A percentile compares a stretch with the other conserved stretches of the same genome.
Conservation (phyloP, 2,113 vertebrate species). For the Thalassoma bifasciatum region DNA sequence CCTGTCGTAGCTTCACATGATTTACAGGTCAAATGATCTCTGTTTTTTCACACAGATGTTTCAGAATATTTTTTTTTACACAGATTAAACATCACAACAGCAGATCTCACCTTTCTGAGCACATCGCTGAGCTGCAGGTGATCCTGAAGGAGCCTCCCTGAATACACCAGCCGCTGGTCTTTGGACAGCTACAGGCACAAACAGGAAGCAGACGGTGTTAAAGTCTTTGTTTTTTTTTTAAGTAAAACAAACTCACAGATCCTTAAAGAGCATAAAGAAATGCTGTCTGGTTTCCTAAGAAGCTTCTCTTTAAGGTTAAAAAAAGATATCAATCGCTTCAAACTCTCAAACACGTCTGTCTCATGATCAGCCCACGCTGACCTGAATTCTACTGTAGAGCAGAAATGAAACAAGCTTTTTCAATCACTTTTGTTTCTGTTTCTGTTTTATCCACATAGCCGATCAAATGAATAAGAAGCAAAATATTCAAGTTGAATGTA, state of each 20-base stretch:
- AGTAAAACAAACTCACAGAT: neutral
- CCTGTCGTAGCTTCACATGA: too few relatives aligned
- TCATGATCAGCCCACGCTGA: neutral
- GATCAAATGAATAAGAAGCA: too few relatives aligned
- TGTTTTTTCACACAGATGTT: too few relatives aligned
- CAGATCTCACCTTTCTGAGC: conserved; percentile 89
- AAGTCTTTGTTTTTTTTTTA: too few relatives aligned
- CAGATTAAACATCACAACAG: neutral
- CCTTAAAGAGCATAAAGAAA: too few relatives aligned
- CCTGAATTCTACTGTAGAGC: neutral
- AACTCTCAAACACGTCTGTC: neutral
- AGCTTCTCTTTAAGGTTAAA: too few relatives aligned
- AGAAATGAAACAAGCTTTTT: neutral
- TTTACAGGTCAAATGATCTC: too few relatives aligned
- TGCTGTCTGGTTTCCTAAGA: too few relatives aligned
- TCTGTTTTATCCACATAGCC: too few relatives aligned
- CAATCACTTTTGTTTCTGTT: neutral
- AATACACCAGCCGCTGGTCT: conserved; percentile 96
- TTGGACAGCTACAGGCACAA: conserved; percentile 86
- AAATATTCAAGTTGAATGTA: too few relatives aligned
- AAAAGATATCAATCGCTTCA: too few relatives aligned
- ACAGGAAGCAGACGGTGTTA: neutral
- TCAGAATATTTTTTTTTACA: neutral
- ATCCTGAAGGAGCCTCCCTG: conserved; percentile 93
- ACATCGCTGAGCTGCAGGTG: conserved; percentile 93